Conservation (phyloP, 2,113 vertebrate genomes). For the Aspiorhynchus laticeps region DNA sequence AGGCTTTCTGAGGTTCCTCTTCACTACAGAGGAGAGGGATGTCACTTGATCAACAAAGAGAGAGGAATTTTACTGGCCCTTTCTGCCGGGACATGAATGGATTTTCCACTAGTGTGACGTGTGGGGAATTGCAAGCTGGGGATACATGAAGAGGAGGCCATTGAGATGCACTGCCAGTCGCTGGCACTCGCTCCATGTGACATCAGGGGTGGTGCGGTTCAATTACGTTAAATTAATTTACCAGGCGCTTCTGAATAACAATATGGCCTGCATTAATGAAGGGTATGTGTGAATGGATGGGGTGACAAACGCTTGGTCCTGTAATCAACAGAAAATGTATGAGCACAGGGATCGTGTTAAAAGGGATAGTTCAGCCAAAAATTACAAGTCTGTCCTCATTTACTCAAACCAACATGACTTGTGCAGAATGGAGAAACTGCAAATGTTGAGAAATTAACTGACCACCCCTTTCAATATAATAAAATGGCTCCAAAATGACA, state of each 20-base stretch:
- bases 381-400: neutral
- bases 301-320: neutral
- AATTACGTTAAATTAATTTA: slow-evolving; percentile 33
- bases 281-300: neutral
- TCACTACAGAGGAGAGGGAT: neutral
- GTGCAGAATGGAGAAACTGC: too few species aligned
- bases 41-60: slow-evolving; percentile 19
- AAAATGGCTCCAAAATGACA: neutral
- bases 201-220: neutral
- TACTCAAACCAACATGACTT: neutral
- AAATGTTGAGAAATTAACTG: too few species aligned
- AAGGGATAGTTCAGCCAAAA: neutral
- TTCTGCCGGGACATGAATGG: slow-evolving; percentile 48
- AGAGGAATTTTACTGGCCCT: neutral
- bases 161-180: slow-evolving; percentile 34
- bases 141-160: neutral
- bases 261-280: slow-evolving; percentile 5
- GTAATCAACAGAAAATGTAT: neutral
- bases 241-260: slow-evolving; percentile 4
- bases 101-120: slow-evolving; percentile 29
- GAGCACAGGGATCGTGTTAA: neutral
- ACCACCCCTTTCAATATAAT: neutral
- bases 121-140: neutral
- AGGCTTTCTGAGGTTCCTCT: neutral
- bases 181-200: neutral